Base-by-base conservation (phyloP, 2,797 vertebrate genomes). In the Eidolon dupreanum region DNA sequence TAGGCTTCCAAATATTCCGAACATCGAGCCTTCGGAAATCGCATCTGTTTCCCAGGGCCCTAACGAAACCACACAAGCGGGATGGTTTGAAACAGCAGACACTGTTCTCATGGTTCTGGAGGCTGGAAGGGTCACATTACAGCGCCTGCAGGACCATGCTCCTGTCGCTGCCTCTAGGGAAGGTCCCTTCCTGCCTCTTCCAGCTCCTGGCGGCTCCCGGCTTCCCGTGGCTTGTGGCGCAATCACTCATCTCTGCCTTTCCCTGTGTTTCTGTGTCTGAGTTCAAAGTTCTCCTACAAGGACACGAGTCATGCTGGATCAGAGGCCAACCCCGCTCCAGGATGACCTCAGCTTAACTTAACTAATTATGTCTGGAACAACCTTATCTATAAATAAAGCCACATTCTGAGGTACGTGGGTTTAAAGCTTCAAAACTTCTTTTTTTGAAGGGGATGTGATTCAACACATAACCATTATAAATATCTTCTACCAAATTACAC, bases 191-290 rank as follows among this genome's bases (percentile, higher is more conserved):
- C 73, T 6, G 49, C 36, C 33, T 19, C 71, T 22, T 16, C 49
- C 31, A 46, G 20, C 13, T 22, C 12, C 24, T 0, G 10, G 49
- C 0, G 3, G 7, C 16, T 51, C 26, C 51, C 4, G 13, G 43
- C 3, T 2, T 8, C 16, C 41, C 55, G 3, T 0, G 0, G 28
- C 31, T 36, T 2, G 2, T 4, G 65, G 13, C 3, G 22, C 3
- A 49, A 5, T 36, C 28, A 0, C 41, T n/a, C 11, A 2, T 3
- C n/a, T 41, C 33, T 26, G 55, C n/a, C n/a, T n/a, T 31, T 70
- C 13, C 22, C 38, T 11, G 8, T 13, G 65, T 10, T 8, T 43
- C n/a, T 19, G 4, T 1, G 22, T 73, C 59, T 57, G 1, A 22
- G 17, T 38, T 57, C 20, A 38, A 31, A 0, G 31, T 8, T 38